These are phyloP conservation scores for Phortica magna DNA, from an alignment of 2,888 invertebrate species.

Conservation along the genomic window DNA sequence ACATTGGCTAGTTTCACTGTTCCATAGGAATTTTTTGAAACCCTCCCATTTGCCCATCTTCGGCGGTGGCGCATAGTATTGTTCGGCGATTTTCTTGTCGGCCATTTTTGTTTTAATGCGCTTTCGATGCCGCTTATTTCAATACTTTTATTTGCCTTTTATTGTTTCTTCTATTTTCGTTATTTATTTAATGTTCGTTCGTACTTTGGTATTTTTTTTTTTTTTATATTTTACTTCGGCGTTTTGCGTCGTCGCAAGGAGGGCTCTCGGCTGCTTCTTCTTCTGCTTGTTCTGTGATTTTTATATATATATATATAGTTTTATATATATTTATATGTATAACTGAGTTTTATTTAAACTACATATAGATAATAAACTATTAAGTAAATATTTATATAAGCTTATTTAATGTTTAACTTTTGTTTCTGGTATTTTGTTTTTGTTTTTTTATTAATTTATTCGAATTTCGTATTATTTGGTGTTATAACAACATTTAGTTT, in stretches of 20 bases:
- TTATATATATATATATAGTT: slow-evolving; percentile 43
- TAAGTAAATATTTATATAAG: slow-evolving; percentile 18
- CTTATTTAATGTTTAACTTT: slow-evolving; percentile 43
- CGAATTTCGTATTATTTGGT: slow-evolving; percentile 45
- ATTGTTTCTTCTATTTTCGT: slow-evolving; percentile 32
- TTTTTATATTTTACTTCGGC: slow-evolving; percentile 45
- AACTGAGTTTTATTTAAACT: slow-evolving; percentile 5
- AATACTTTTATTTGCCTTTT: slow-evolving; percentile 36
- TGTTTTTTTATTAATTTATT: slow-evolving; percentile 29
- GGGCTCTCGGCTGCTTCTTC: slow-evolving; percentile 37
- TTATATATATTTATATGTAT: slow-evolving; percentile 40
- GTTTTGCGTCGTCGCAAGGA: slow-evolving; percentile 43
- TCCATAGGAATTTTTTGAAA: slow-evolving; percentile 92
- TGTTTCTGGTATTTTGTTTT: slow-evolving; percentile 34
- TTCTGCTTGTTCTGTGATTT: slow-evolving; percentile 29
- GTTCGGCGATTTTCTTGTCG: slow-evolving; percentile 87
- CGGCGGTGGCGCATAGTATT: slow-evolving; percentile 89
- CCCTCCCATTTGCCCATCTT: slow-evolving; percentile 91
- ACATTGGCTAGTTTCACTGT: slow-evolving; percentile 94
- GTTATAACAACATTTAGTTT: slow-evolving; percentile 40
- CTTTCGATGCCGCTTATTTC: slow-evolving; percentile 33
- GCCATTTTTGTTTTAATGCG: slow-evolving; percentile 80
- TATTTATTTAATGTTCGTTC: slow-evolving; percentile 45
- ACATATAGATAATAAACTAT: slow-evolving; percentile 30
- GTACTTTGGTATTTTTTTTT: slow-evolving; percentile 44